Evolutionary conservation across 2,797 vertebrate species (phyloP), one percentile per base, ranked within the genome.

Genomic region (Rhinella marina): DNA sequence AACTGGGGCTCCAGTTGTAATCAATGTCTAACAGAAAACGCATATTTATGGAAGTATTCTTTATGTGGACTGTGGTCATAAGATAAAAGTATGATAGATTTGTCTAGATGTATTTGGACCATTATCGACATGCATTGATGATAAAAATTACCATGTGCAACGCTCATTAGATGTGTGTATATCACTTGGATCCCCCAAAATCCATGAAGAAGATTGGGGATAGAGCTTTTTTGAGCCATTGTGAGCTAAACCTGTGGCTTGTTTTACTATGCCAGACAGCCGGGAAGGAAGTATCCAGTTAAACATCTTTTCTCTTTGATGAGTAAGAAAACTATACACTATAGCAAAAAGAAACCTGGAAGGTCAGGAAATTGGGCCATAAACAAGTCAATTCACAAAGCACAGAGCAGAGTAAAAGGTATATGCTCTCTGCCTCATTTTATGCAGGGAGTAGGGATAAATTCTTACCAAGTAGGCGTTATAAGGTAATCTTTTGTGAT

Each of bases 281-380:
- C 17, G 25, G 48, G 78, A 88, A 83, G 86, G 50, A 77, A 83
- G 72, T 32, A 73, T 48, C 52, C 59, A 66, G 72, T 41, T 48
- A 66, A 79, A 62, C 52, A 29, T 70, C 72, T 50, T 84, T 83
- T 87, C 66, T 84, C 82, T 88, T 62, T 85, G 19, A 48, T 80
- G 59, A 79, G 81, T n/a, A 81, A 79, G 64, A 59, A 13, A 88
- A 66, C 72, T 79, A 61, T 72, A 72, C 50, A 86, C 19, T 27
- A 14, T 48, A 70, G 75, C 73, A 72, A 79, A 32, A 29, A 75
- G 64, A 50, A 50, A 81, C 80, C 68, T 57, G 29, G 50, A 76
- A 82, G 73, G 61, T 54, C 85, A 79, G 85, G 88, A 89, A 83
- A 86, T 86, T 79, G 80, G 70, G 57, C 82, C 80, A 68, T 89